phyloP scores from a whole-genome alignment of 2,888 invertebrate species.

The Notodromas monacha region DNA sequence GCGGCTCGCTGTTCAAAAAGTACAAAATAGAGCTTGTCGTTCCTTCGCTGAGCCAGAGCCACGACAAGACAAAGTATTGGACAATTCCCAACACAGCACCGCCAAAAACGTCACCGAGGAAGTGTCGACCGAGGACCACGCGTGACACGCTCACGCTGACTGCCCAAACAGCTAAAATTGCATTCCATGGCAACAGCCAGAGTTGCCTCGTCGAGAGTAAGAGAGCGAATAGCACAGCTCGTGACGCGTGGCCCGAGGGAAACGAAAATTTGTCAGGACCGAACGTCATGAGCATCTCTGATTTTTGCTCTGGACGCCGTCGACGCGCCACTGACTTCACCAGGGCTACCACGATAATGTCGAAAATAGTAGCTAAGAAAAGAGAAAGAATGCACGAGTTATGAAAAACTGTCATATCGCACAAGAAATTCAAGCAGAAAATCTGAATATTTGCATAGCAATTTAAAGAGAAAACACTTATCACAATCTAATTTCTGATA shows the following conservation, averaged over 20 bases:
- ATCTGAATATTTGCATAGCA: too few relatives aligned
- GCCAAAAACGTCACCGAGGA: conserved; percentile 43
- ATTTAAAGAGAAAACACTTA: too few relatives aligned
- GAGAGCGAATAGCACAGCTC: conserved; percentile 37
- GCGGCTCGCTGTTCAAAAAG: too few relatives aligned
- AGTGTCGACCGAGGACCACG: conserved; percentile 49
- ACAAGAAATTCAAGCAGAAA: too few relatives aligned
- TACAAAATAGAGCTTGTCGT: too few relatives aligned
- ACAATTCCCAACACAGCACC: conserved; percentile 38
- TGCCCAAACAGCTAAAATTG: conserved; percentile 38
- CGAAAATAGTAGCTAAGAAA: conserved; percentile 38
- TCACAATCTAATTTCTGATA: too few relatives aligned
- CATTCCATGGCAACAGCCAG: conserved; percentile 23
- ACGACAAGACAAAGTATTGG: too few relatives aligned
- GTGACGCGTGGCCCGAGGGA: conserved; percentile 73
- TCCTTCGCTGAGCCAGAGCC: too few relatives aligned
- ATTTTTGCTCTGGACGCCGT: conserved; percentile 32
- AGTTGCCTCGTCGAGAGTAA: not conserved
- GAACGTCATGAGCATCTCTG: conserved; percentile 30
- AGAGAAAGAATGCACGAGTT: too few relatives aligned
- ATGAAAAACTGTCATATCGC: too few relatives aligned
- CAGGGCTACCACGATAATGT: conserved; percentile 38
- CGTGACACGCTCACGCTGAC: conserved; percentile 38
- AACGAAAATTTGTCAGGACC: conserved; percentile 53
- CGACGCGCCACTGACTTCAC: conserved; percentile 43